A percentile compares a stretch with the other conserved stretches of the same genome.
Conservation (phyloP, 2,113 vertebrate species). For the Sus scrofa region DNA sequence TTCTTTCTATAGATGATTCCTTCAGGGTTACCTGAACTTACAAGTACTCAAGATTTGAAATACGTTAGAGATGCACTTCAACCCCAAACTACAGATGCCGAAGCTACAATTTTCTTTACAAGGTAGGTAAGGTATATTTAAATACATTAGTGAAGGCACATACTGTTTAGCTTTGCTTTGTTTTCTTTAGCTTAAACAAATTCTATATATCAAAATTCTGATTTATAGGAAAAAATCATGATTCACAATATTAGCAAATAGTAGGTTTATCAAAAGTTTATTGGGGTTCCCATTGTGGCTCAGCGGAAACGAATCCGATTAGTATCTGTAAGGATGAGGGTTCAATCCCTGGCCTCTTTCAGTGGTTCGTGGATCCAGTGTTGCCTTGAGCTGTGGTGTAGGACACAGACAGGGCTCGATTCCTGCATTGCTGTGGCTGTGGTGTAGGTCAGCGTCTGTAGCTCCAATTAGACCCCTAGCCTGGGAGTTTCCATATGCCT, state of each 20-base stretch:
- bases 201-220: background rate
- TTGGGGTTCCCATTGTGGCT: background rate
- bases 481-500: too few species aligned
- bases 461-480: too few species aligned
- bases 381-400: too few species aligned
- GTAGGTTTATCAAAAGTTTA: conserved; percentile 23
- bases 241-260: conserved; percentile 29
- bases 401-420: too few species aligned
- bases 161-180: conserved; percentile 29
- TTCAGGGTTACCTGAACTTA: conserved; percentile 96
- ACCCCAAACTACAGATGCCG: conserved; percentile 96
- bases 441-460: too few species aligned
- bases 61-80: conserved; percentile 98
- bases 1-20: conserved; percentile 93
- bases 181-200: conserved; percentile 65
- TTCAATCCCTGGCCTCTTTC: too few species aligned
- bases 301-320: too few species aligned
- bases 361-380: too few species aligned
- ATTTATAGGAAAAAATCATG: background rate
- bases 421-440: too few species aligned
- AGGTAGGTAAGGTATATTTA: conserved; percentile 92
- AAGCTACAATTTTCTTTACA: conserved; percentile 99
- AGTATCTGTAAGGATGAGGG: too few species aligned
- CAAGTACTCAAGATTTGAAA: conserved; percentile 95
- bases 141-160: background rate